Base-by-base conservation (phyloP, 2,113 vertebrate species). In the Hemicordylus capensis region DNA sequence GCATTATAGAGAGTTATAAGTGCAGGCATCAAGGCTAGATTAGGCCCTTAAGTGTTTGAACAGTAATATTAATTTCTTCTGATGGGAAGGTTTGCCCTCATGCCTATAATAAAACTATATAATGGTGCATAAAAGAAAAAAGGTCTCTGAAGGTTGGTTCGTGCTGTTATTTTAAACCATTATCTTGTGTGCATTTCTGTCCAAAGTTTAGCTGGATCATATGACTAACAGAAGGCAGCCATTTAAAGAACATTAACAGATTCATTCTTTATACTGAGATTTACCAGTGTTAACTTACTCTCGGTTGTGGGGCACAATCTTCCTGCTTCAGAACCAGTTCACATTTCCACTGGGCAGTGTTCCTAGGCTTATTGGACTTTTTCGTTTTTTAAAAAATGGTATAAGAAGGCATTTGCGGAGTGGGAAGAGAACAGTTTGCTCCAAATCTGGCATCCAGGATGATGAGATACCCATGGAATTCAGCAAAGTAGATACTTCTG, bases 41-140 rank as follows among this genome's bases (percentile, higher is more conserved):
- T 12, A 61, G 80, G 31, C 84, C 88, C 70, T 90, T 85, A 91
- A 89, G 81, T 79, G 76, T 79, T 95, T 80, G 83, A 80, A 83
- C 56, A 82, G 88, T 78, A 85, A 22, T 51, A 89, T 89, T 91
- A 90, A 48, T 89, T 81, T 82, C 61, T 90, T 66, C 77, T 88
- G 77, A 59, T 87, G 78, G 74, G 46, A 88, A 72, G 83, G 34
- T 91, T 90, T 88, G 75, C 66, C 58, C 46, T 89, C 81, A 19
- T 37, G 80, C 67, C 84, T 70, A 89, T 56, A 88, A 89, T 81
- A 81, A 84, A 91, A 69, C 72, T 80, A 34, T 73, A 48, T 5
- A 28, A 74, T 24, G 89, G 91, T 77, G 66, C 76, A 88, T 91
- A 88, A 91, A 77, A 28, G 28, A 80, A 84, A n/a, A 88, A 89